Evolutionary conservation across 2,888 invertebrate species (phyloP).

Genomic region (Trichogramma dendrolimi): DNA sequence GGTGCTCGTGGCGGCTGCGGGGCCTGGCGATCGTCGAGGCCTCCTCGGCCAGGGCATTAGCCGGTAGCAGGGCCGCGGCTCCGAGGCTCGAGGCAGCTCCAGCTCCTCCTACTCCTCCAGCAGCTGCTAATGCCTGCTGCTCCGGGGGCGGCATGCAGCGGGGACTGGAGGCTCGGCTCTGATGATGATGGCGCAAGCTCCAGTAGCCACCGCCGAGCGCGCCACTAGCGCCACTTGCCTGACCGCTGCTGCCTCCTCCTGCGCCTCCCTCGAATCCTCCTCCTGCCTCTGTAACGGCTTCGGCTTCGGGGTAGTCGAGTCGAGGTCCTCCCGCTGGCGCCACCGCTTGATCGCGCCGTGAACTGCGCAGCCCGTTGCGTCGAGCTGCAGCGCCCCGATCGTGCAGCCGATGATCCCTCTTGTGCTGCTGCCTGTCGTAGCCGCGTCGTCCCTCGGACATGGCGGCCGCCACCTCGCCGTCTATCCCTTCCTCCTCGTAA

Average conservation of each 20-base stretch:
- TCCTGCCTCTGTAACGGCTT: constrained; percentile 26
- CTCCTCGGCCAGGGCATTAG: constrained; percentile 33
- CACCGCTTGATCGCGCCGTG: not conserved
- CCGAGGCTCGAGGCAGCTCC: constrained; percentile 14
- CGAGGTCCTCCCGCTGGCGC: constrained; percentile 24
- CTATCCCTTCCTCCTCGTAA: constrained; percentile 43
- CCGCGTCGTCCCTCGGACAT: constrained; percentile 32
- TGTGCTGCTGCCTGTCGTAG: constrained; percentile 27
- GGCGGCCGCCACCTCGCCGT: constrained; percentile 37
- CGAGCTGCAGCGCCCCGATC: too few species aligned
- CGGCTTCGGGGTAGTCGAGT: constrained; percentile 25
- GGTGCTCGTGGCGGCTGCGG: constrained; percentile 36
- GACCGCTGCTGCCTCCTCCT: constrained; percentile 24
- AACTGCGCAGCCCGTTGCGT: not conserved
- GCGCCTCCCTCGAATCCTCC: constrained; percentile 23
- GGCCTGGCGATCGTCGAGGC: constrained; percentile 42
- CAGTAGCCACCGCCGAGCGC: constrained; percentile 48
- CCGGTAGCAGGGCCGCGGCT: constrained; percentile 30
- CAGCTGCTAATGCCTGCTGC: constrained; percentile 53
- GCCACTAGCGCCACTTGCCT: constrained; percentile 22
- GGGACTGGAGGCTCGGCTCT: constrained; percentile 55
- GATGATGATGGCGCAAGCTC: constrained; percentile 45
- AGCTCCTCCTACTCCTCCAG: constrained; percentile 57
- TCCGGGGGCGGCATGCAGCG: constrained; percentile 57
- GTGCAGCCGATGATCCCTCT: too few species aligned